These are phyloP conservation scores for Hypomesus transpacificus DNA, from an alignment of 2,113 vertebrate genomes.

Conservation along the genomic window DNA sequence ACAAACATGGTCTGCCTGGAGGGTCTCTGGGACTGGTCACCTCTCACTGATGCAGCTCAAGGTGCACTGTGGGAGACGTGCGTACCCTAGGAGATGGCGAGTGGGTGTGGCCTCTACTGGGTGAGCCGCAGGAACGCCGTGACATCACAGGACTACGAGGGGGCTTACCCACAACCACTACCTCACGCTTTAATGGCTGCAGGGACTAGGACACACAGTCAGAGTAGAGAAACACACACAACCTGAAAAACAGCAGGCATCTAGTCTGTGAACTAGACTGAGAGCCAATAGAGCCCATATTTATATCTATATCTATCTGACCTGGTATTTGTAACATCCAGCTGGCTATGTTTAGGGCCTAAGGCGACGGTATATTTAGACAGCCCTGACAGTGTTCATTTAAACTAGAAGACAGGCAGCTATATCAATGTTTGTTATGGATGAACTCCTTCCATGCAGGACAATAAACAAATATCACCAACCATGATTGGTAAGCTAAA, in stretches of 20 bases:
- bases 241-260: neutral
- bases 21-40: no score
- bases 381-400: no score
- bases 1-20: no score
- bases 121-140: constrained; percentile 74
- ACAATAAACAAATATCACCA: no score
- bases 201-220: constrained; percentile 57
- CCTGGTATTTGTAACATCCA: neutral
- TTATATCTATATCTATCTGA: neutral
- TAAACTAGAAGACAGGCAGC: no score
- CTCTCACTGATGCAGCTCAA: neutral
- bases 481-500: no score
- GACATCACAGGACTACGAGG: constrained; percentile 85
- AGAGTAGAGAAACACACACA: constrained; percentile 12
- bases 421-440: no score
- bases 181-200: constrained; percentile 76
- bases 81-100: constrained; percentile 80
- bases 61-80: constrained; percentile 38
- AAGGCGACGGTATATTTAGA: neutral
- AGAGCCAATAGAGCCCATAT: no score
- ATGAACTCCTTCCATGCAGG: no score
- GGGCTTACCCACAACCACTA: constrained; percentile 81
- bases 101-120: constrained; percentile 75
- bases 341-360: constrained; percentile 6
- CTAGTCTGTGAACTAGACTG: no score